Base-by-base conservation (phyloP, 2,797 vertebrate genomes). In the Taenioides sp. region DNA sequence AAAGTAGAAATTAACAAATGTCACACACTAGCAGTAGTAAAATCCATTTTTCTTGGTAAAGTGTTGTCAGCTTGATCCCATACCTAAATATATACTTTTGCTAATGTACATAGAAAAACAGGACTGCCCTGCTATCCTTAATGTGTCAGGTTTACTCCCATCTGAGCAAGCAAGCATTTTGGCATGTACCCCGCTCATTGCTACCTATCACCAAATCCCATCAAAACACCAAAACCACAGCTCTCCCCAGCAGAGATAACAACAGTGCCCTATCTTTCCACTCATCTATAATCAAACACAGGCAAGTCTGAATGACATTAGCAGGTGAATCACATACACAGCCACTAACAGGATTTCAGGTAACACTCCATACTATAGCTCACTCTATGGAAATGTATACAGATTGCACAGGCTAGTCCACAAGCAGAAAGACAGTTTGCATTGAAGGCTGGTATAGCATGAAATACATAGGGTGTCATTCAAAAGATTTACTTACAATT, bases 401-500 rank as follows among this genome's bases (percentile, higher is more conserved):
- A 60, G 76, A 76, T 72, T 37, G 34, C 34, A 34, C 7, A 7
- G 34, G 7, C 1, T 37, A 37, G 34, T 37, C 69, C 70, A 65
- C 25, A 50, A 34, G 37, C 31, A 54, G 28, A 73, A 71, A 80
- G 64, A 50, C 40, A 68, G 68, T 50, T 70, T 65, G 76, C 5
- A 66, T 62, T 40, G 59, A 59, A 73, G 67, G 74, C 64, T 47
- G 72, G 62, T 70, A 62, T 72, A 72, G 62, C 7, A 22, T 64
- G 59, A 70, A 69, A 67, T 4, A 14, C 65, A 72, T 47, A 47
- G 52, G 65, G 67, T 65, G 57, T 72, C 20, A 1, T 58, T 63
- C 52, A 50, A 72, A 31, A 72, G 66, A 57, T 86, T 52, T 83
- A 90, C 90, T 92, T 74, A 88, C 87, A 85, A 83, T 60, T 49